Base-by-base conservation (phyloP, 2,888 invertebrate species). In the Helobdella robusta region DNA sequence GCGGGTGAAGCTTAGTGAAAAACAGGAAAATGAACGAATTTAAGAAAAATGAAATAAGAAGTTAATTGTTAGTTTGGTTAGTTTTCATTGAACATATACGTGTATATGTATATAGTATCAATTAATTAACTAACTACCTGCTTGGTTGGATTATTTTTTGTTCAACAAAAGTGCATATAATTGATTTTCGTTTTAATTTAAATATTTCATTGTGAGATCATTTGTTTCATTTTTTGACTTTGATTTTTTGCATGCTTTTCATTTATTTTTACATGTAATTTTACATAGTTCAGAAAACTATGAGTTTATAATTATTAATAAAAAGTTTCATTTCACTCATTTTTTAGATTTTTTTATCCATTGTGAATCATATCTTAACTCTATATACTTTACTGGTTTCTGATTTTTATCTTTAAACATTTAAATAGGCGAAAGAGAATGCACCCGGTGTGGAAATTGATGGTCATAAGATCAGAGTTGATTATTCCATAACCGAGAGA, bases 381-480 rank as follows among this genome's bases (percentile, higher is more conserved):
- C n/a, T n/a, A n/a, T n/a, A n/a, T n/a, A n/a, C n/a, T n/a, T n/a
- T n/a, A n/a, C n/a, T n/a, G n/a, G n/a, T n/a, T n/a, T n/a, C n/a
- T n/a, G n/a, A n/a, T n/a, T n/a, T n/a, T n/a, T n/a, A n/a, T n/a
- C n/a, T n/a, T n/a, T n/a, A n/a, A n/a, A n/a, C n/a, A 30, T 56
- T 20, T 54, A 2, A n/a, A 8, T 68, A 81, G 80, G 95, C 95
- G 6, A 93, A 93, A 82, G 91, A 94, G 75, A 86, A 89, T 74
- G 92, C 92, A 75, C 87, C 88, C 65, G 95, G 94, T 65, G 89
- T 91, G 85, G 91, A 91, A 81, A 88, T 97, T 61, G 93, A 94
- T 80, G 90, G 90, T 0, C 85, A 93, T 66, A 85, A 88, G 74
- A 93, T 95, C 74, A 84, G 95, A 72, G 94, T 95, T 8, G 95